A percentile compares a stretch with the other conserved stretches of the same genome.
These are phyloP conservation scores for Ginglymostoma cirratum DNA, from an alignment of 2,113 vertebrate genomes.

Conservation along the genomic window DNA sequence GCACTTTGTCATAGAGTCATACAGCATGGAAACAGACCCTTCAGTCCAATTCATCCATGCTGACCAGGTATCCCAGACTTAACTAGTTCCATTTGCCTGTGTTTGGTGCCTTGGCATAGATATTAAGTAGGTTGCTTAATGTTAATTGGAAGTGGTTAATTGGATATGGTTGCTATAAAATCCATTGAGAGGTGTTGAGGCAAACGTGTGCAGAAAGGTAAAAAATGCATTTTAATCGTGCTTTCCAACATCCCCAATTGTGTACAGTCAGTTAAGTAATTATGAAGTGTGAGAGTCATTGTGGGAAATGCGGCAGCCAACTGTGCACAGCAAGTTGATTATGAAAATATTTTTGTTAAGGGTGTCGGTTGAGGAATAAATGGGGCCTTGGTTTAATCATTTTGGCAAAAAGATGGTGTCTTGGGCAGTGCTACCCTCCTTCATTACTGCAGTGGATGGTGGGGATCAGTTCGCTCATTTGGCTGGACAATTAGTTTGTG, in stretches of 20 bases:
- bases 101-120: too few relatives aligned
- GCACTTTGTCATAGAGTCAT: too few relatives aligned
- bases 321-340: not conserved
- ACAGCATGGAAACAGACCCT: too few relatives aligned
- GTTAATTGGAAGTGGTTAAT: not conserved
- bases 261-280: not conserved
- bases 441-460: not conserved
- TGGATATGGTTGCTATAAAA: not conserved
- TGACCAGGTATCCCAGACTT: too few relatives aligned
- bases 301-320: not conserved
- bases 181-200: not conserved
- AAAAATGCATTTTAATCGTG: not conserved
- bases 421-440: not conserved
- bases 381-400: not conserved
- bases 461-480: too few relatives aligned
- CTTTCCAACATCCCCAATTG: not conserved
- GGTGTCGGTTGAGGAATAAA: not conserved
- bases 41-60: too few relatives aligned
- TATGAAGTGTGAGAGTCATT: not conserved
- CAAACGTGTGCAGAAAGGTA: not conserved
- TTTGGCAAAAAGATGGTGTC: not conserved
- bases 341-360: not conserved
- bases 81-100: too few relatives aligned
- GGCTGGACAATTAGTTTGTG: too few relatives aligned
- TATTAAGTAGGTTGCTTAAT: not conserved